These are phyloP conservation scores for Leucosticte australis DNA, from an alignment of 2,113 vertebrate species.

Conservation along the genomic window DNA sequence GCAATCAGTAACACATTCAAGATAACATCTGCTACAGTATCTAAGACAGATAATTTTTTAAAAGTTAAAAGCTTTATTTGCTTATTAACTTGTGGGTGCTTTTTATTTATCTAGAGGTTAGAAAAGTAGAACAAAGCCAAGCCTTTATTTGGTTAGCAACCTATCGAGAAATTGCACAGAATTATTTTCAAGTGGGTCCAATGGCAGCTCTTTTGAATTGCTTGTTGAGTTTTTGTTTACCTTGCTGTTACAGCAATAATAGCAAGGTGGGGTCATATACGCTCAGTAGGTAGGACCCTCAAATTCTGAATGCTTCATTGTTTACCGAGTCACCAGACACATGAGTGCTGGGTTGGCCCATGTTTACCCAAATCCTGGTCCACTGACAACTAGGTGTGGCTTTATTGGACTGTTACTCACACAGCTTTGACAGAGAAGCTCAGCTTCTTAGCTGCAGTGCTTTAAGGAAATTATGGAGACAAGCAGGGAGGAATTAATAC, in stretches of 20 bases:
- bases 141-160: constrained; percentile 60
- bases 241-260: constrained; percentile 51
- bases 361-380: constrained; percentile 65
- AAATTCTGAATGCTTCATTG: constrained; percentile 57
- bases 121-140: constrained; percentile 48
- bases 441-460: constrained; percentile 22
- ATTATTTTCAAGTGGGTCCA: constrained; percentile 51
- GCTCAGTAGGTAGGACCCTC: constrained; percentile 38
- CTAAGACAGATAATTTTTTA: not conserved
- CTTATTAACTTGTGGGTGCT: not conserved
- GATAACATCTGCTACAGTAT: not conserved
- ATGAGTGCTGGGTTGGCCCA: constrained; percentile 44
- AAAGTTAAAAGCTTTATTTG: constrained; percentile 48
- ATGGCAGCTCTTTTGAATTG: constrained; percentile 35
- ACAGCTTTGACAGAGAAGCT: constrained; percentile 59
- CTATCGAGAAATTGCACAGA: constrained; percentile 10
- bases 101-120: constrained; percentile 50
- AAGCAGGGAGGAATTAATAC: constrained; percentile 3
- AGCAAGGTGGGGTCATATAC: constrained; percentile 46
- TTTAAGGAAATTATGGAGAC: constrained; percentile 31
- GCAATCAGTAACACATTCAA: not conserved
- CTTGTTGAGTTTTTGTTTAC: constrained; percentile 55
- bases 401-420: constrained; percentile 54
- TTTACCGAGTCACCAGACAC: constrained; percentile 60
- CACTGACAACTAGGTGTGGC: constrained; percentile 66